Evolutionary conservation across 2,888 invertebrate species (phyloP).

Genomic region (Colostygia pectinataria): DNA sequence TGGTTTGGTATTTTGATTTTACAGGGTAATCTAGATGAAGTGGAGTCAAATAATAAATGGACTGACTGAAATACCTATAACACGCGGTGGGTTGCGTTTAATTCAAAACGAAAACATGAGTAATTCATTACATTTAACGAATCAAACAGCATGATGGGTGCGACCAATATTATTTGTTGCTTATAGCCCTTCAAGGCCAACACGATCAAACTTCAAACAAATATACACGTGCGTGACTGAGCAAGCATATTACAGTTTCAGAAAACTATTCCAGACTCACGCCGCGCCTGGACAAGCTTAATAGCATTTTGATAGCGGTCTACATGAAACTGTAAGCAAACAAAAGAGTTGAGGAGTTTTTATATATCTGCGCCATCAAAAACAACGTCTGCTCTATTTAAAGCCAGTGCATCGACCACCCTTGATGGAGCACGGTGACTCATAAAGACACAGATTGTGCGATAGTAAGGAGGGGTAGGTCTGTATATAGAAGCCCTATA

Average conservation of each 20-base stretch:
- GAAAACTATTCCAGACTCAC: conserved; percentile 12
- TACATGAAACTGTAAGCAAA: conserved; percentile 17
- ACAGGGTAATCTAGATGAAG: no score
- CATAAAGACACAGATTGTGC: conserved; percentile 7
- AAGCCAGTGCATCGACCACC: conserved; percentile 6
- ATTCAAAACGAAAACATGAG: no score
- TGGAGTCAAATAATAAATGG: no score
- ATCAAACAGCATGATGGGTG: no score
- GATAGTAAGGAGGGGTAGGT: conserved; percentile 5
- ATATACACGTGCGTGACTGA: conserved; percentile 10
- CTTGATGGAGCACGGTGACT: conserved; percentile 5
- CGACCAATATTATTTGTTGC: no score
- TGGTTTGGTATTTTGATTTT: no score
- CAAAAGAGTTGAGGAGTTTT: conserved; percentile 5
- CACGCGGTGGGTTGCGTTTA: no score
- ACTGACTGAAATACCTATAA: no score
- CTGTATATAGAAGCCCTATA: not conserved
- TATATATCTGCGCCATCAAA: not conserved
- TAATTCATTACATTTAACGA: no score
- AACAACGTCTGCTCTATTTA: conserved; percentile 4
- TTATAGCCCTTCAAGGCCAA: not conserved
- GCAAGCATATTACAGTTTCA: conserved; percentile 10
- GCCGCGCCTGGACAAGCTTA: conserved; percentile 7
- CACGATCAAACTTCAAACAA: conserved; percentile 2
- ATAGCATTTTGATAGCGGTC: conserved; percentile 23